Percentiles rank a stretch among this genome's conserved stretches.
Conservation (phyloP, 2,797 vertebrate species). For the Danio jaintianensis region DNA sequence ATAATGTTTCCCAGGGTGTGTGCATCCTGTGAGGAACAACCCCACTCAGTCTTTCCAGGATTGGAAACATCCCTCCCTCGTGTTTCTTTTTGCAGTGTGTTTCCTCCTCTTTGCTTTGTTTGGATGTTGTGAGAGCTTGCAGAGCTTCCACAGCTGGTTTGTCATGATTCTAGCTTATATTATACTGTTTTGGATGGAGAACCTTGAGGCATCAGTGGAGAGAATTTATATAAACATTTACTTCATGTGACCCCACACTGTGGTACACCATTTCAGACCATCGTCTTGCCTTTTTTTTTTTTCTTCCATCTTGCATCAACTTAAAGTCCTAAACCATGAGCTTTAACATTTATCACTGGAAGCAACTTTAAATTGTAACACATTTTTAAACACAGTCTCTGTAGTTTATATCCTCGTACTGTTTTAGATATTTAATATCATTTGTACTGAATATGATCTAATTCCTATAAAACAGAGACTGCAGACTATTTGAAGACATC, state of each 20-base stretch:
- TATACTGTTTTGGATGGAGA: constrained; percentile 8
- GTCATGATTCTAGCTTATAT: constrained; percentile 32
- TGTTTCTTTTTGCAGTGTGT: background rate
- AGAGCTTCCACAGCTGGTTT: constrained; percentile 60
- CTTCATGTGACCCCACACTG: constrained; percentile 42
- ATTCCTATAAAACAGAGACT: background rate
- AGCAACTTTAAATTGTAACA: background rate
- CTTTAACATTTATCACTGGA: background rate
- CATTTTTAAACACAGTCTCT: background rate
- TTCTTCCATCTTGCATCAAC: background rate
- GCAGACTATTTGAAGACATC: background rate
- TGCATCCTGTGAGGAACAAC: constrained; percentile 59
- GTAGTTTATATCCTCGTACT: constrained; percentile 1
- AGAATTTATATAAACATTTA: constrained; percentile 68
- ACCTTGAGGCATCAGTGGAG: constrained; percentile 9
- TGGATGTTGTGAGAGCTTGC: constrained; percentile 57
- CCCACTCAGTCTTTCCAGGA: constrained; percentile 51
- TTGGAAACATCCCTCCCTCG: constrained; percentile 37
- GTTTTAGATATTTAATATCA: constrained; percentile 3
- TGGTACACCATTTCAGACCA: constrained; percentile 28
- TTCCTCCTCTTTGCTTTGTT: constrained; percentile 41
- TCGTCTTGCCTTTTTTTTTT: background rate
- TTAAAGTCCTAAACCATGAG: background rate
- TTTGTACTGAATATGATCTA: background rate
- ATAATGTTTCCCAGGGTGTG: constrained; percentile 48